These are phyloP conservation scores for Callimorpha dominula DNA, from an alignment of 2,888 invertebrate genomes.

Conservation along the genomic window DNA sequence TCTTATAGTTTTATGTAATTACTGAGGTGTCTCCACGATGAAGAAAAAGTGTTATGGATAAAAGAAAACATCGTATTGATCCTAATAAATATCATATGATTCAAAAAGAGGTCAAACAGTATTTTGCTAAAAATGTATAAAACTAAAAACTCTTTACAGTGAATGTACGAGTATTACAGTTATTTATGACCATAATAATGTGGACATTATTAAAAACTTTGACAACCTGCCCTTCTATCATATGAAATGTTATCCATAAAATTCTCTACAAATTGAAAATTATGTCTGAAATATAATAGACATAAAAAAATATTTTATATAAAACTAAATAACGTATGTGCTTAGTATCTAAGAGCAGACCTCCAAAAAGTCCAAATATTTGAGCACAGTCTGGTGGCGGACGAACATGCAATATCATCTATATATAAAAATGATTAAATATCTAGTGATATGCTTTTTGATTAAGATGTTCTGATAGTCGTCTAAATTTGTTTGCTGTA, in stretches of 20 bases:
- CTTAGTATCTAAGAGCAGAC: neutral
- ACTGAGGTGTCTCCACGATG: no score
- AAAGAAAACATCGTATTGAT: no score
- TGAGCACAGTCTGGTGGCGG: conserved; percentile 1
- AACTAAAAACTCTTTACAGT: no score
- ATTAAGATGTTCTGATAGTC: neutral
- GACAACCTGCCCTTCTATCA: neutral
- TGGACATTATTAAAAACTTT: neutral
- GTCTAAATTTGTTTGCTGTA: no score
- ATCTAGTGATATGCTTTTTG: neutral
- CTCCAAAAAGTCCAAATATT: neutral
- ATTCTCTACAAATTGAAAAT: neutral
- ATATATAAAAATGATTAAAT: neutral
- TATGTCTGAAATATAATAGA: neutral
- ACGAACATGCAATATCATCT: neutral
- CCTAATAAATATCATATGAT: no score
- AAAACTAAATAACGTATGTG: neutral
- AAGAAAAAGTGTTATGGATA: no score
- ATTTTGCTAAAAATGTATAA: no score
- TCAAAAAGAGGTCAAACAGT: no score
- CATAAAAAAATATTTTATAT: neutral
- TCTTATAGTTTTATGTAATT: no score
- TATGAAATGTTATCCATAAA: neutral
- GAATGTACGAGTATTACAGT: no score
- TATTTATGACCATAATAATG: no score